Percentiles rank a stretch among this genome's conserved stretches.
These are phyloP conservation scores for Brienomyrus longianalis DNA, from an alignment of 2,113 vertebrate species.

Conservation along the genomic window DNA sequence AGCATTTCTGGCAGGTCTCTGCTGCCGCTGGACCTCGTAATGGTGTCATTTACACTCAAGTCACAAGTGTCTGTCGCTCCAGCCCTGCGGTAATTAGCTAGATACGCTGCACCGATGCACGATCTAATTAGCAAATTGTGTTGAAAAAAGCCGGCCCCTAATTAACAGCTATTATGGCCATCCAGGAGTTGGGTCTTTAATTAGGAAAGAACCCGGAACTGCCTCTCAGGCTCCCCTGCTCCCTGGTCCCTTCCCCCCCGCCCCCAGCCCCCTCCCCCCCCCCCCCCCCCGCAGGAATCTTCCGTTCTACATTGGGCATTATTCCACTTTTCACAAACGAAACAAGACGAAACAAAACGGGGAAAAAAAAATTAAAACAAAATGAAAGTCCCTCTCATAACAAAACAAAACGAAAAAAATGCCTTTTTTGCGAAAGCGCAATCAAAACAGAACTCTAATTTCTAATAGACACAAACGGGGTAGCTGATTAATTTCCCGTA, in stretches of 20 bases:
- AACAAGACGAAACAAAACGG: not conserved
- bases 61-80: conserved; percentile 77
- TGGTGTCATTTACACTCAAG: conserved; percentile 87
- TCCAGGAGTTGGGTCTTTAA: conserved; percentile 97
- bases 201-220: conserved; percentile 87
- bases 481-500: conserved; percentile 76
- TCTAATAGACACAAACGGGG: conserved; percentile 60
- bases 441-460: conserved; percentile 31
- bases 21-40: conserved; percentile 60
- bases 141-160: conserved; percentile 98
- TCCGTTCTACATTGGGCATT: not conserved
- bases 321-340: not conserved
- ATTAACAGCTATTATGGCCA: conserved; percentile 99
- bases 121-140: conserved; percentile 99
- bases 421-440: conserved; percentile 10
- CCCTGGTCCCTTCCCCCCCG: conserved; percentile 29
- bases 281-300: conserved; percentile 7
- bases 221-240: conserved; percentile 56
- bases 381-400: not conserved
- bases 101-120: conserved; percentile 77
- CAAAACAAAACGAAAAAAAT: not conserved
- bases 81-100: conserved; percentile 87
- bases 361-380: not conserved
- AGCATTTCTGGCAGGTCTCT: conserved; percentile 39
- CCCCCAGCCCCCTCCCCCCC: not conserved